phyloP scores from a whole-genome alignment of 2,797 vertebrate genomes.

The Coregonus suidteri region DNA sequence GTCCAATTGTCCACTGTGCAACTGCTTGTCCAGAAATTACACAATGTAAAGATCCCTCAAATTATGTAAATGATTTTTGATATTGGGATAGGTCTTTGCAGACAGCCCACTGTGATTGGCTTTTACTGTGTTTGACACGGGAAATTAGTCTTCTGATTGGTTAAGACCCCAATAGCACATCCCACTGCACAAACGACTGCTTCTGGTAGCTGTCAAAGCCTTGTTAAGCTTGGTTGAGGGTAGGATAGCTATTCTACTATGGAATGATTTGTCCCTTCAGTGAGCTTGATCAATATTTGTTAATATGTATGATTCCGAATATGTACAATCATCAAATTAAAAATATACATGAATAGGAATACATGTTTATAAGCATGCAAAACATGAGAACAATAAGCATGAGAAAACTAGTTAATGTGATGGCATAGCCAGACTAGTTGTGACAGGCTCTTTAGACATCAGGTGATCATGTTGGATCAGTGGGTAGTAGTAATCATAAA shows the following conservation, averaged over 20 bases:
- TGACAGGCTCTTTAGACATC: no score
- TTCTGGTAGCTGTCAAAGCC: constrained; percentile 55
- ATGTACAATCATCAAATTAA: neutral
- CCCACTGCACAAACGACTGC: neutral
- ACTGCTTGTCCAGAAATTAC: constrained; percentile 39
- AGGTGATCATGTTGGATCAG: no score
- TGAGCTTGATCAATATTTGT: neutral
- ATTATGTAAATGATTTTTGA: constrained; percentile 16
- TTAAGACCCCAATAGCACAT: neutral
- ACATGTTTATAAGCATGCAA: no score
- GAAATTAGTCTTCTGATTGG: constrained; percentile 59
- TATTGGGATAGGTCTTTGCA: constrained; percentile 35
- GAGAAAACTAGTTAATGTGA: no score
- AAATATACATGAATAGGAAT: neutral
- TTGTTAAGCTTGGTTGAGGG: constrained; percentile 64
- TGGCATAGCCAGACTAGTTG: no score
- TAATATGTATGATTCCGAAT: neutral
- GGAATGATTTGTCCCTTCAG: neutral
- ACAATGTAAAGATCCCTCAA: constrained; percentile 37
- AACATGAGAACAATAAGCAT: no score
- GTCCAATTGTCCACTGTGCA: constrained; percentile 16
- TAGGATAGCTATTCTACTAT: neutral
- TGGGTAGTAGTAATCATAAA: no score
- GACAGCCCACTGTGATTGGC: constrained; percentile 60
- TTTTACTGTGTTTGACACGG: constrained; percentile 8